Percentiles rank a stretch among this genome's conserved stretches.
Evolutionary conservation across 2,113 vertebrate genomes (phyloP).

Genomic region (Microtus montanus): DNA sequence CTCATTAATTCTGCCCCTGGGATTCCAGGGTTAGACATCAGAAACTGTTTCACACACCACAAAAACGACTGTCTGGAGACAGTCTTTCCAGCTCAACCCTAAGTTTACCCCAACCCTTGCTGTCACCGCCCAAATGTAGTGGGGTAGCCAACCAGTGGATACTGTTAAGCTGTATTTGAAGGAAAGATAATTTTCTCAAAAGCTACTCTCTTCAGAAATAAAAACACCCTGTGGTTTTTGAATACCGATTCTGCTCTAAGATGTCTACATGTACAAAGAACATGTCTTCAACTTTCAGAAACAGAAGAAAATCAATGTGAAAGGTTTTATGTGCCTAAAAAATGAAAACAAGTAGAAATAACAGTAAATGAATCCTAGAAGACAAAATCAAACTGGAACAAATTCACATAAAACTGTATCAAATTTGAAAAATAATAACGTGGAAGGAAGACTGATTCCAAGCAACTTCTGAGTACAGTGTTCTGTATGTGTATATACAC

Average conservation of each 20-base stretch:
- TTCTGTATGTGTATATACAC: background rate
- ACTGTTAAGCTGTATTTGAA: background rate
- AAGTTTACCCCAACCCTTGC: background rate
- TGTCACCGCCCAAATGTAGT: background rate
- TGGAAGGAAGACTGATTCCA: background rate
- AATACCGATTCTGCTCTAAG: background rate
- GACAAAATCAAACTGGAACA: background rate
- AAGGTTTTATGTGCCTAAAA: background rate
- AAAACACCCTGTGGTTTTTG: background rate
- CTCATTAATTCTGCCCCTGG: conserved; percentile 17
- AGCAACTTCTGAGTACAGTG: background rate
- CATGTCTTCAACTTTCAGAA: background rate
- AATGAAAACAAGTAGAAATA: background rate
- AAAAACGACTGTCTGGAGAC: conserved; percentile 7
- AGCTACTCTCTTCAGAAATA: background rate
- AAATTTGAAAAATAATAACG: background rate
- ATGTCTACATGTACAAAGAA: background rate
- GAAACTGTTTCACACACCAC: background rate
- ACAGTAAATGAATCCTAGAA: background rate
- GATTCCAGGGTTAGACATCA: conserved; percentile 20
- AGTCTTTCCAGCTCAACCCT: background rate
- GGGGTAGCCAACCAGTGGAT: background rate
- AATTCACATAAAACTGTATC: background rate
- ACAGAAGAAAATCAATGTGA: background rate
- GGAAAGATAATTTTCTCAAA: conserved; percentile 5